These are phyloP conservation scores for Ichneumon xanthorius DNA, from an alignment of 2,888 invertebrate species.

Conservation along the genomic window DNA sequence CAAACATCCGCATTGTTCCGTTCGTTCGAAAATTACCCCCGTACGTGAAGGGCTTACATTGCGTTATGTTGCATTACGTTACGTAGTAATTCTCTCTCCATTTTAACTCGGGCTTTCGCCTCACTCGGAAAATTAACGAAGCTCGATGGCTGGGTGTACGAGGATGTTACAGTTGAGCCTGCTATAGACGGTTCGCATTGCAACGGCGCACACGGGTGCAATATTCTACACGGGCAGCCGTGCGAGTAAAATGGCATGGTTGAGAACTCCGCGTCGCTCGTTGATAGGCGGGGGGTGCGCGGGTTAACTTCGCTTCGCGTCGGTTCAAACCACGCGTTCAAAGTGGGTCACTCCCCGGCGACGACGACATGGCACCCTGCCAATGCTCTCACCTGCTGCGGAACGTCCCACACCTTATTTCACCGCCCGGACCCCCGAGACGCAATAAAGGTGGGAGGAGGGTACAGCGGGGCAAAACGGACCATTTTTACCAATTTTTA, in stretches of 20 bases:
- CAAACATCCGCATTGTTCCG: no score
- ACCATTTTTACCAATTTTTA: no score
- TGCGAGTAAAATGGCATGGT: constrained; percentile 39
- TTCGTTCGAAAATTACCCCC: no score
- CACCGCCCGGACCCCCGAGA: constrained; percentile 32
- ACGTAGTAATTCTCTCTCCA: no score
- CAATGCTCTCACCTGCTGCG: constrained; percentile 80
- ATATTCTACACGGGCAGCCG: constrained; percentile 22
- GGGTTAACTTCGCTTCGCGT: constrained; percentile 29
- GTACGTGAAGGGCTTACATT: no score
- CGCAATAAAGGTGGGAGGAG: not conserved
- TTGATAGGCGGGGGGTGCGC: constrained; percentile 27
- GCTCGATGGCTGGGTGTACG: not conserved
- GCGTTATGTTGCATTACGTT: no score
- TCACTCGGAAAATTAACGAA: not conserved
- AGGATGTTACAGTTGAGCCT: constrained; percentile 17
- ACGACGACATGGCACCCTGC: constrained; percentile 75
- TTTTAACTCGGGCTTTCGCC: not conserved
- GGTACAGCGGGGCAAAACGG: no score
- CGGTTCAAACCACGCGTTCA: constrained; percentile 77
- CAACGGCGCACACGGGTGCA: constrained; percentile 35
- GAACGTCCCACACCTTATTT: constrained; percentile 69
- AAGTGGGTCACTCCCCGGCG: constrained; percentile 76
- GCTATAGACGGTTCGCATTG: constrained; percentile 36
- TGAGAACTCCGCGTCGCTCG: not conserved